Conservation (phyloP, 2,113 vertebrate species). For the Hypocryptadius cinnamomeus region DNA sequence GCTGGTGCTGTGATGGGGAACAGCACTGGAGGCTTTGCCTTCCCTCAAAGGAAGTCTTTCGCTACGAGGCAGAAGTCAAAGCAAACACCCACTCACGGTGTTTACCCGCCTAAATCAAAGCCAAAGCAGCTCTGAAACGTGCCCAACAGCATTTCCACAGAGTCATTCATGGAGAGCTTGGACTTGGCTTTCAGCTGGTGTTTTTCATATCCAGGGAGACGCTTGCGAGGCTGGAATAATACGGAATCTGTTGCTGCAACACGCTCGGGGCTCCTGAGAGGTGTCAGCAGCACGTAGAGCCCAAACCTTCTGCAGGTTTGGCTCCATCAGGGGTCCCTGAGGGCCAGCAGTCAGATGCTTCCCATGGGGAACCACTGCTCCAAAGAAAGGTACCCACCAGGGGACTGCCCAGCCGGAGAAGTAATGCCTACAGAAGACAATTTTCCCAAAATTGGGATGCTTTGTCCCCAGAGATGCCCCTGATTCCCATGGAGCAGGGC, state of each 20-base stretch:
- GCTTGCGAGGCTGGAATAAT: neutral
- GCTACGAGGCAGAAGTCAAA: neutral
- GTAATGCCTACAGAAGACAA: neutral
- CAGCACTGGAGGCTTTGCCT: neutral
- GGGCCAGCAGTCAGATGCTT: neutral
- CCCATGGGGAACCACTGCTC: neutral
- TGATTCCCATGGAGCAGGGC: neutral
- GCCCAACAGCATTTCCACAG: neutral
- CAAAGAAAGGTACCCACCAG: neutral
- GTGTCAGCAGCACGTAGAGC: slow-evolving; percentile 42
- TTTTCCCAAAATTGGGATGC: neutral
- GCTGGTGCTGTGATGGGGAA: neutral
- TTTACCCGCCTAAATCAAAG: neutral
- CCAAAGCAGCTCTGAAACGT: neutral
- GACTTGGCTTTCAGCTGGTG: neutral
- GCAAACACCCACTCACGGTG: slow-evolving; percentile 9
- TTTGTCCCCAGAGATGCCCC: neutral
- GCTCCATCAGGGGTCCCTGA: neutral
- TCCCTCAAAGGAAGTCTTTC: neutral
- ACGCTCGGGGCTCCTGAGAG: neutral
- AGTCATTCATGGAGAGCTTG: neutral
- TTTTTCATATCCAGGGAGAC: neutral
- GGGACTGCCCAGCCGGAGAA: accelerated
- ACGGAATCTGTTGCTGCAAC: neutral
- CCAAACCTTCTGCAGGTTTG: neutral